Conservation (phyloP, 2,888 invertebrate species). For the Heliconius sara region DNA sequence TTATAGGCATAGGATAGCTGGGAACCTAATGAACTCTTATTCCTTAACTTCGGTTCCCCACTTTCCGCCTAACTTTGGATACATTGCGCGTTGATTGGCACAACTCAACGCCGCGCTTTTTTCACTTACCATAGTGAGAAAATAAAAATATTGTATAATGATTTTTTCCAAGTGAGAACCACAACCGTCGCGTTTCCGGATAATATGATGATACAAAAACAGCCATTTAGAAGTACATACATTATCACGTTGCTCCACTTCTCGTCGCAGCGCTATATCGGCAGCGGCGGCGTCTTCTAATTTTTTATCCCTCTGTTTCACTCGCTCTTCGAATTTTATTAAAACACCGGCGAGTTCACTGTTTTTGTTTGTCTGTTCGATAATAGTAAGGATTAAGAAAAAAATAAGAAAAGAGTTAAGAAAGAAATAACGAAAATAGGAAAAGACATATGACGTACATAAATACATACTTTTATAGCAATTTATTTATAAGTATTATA, state of each 20-base stretch:
- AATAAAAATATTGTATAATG: neutral
- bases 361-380: constrained; percentile 60
- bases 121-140: too few relatives aligned
- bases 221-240: constrained; percentile 52
- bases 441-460: too few relatives aligned
- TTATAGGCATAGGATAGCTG: neutral
- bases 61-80: neutral
- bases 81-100: neutral
- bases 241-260: constrained; percentile 68
- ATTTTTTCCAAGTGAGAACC: neutral
- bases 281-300: constrained; percentile 67
- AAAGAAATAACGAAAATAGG: neutral
- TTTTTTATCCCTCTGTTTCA: constrained; percentile 73
- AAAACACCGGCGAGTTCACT: constrained; percentile 75
- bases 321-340: constrained; percentile 78
- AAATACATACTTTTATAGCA: too few relatives aligned
- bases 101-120: too few relatives aligned
- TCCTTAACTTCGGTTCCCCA: neutral
- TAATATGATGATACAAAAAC: too few relatives aligned
- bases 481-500: too few relatives aligned
- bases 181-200: neutral
- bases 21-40: neutral
- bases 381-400: neutral
- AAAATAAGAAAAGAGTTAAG: neutral
- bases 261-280: constrained; percentile 62